phyloP scores from a whole-genome alignment of 1,140 invertebrate species.

The Euwallacea similis region DNA sequence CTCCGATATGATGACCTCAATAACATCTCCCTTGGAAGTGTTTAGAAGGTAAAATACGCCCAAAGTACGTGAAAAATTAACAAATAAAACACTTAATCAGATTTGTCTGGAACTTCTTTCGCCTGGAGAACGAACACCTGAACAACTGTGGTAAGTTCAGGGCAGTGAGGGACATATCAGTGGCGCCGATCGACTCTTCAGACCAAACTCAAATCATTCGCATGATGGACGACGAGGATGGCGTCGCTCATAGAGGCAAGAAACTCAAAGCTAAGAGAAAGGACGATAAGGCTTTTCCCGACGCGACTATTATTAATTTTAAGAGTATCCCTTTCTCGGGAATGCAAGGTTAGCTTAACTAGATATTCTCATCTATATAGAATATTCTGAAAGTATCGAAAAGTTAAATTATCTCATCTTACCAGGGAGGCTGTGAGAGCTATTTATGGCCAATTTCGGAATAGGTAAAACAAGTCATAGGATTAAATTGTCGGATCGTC shows the following conservation, averaged over 20 bases:
- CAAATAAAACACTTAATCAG: constrained; percentile 49
- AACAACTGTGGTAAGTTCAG: constrained; percentile 95
- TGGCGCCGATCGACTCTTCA: constrained; percentile 78
- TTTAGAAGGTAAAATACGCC: constrained; percentile 59
- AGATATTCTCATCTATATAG: no score
- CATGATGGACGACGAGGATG: constrained; percentile 75
- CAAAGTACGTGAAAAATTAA: background rate
- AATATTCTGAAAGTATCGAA: no score
- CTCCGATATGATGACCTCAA: constrained; percentile 75
- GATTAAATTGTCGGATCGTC: no score
- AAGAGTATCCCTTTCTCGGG: constrained; percentile 38
- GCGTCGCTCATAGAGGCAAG: constrained; percentile 60
- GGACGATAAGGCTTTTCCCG: constrained; percentile 60
- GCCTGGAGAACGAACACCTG: constrained; percentile 90
- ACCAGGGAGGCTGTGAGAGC: no score
- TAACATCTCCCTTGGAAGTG: constrained; percentile 81
- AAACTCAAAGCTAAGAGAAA: constrained; percentile 60
- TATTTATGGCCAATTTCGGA: no score
- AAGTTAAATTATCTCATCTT: no score
- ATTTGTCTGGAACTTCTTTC: constrained; percentile 93
- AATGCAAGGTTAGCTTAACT: constrained; percentile 12
- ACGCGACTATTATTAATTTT: constrained; percentile 54
- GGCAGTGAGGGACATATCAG: constrained; percentile 87
- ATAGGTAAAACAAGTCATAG: no score
- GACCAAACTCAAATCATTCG: constrained; percentile 71